phyloP scores from a whole-genome alignment of 2,113 vertebrate genomes.

The Solenodon paradoxus region DNA sequence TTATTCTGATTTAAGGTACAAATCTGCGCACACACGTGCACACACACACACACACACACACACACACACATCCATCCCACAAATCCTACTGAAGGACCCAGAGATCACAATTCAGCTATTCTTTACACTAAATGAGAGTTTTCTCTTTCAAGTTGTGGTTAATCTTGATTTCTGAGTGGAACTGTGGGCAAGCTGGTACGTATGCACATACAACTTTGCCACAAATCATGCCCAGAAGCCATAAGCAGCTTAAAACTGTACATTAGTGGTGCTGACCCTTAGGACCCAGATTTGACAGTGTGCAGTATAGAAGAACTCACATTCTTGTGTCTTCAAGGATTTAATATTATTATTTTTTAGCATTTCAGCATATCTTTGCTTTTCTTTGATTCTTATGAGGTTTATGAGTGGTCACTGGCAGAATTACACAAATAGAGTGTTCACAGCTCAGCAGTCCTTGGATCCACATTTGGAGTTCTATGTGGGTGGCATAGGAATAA shows the following conservation, averaged over 20 bases:
- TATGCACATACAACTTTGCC: neutral
- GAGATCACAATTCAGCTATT: slow-evolving; percentile 44
- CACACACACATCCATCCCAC: neutral
- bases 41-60: neutral
- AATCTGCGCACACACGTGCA: rapidly evolving
- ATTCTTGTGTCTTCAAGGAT: slow-evolving; percentile 36
- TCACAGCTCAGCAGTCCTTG: slow-evolving; percentile 84
- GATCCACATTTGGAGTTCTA: slow-evolving; percentile 84
- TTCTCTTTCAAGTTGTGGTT: slow-evolving; percentile 30
- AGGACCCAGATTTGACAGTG: neutral
- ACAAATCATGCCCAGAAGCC: slow-evolving; percentile 4
- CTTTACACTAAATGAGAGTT: slow-evolving; percentile 41
- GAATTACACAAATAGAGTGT: slow-evolving; percentile 84
- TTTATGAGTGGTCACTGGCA: slow-evolving; percentile 85
- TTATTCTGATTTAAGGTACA: neutral
- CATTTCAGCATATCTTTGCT: slow-evolving; percentile 80
- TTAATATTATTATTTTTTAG: neutral
- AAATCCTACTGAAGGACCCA: neutral
- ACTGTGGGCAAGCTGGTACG: neutral
- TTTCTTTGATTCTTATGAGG: slow-evolving; percentile 87
- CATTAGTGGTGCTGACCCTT: slow-evolving; percentile 30
- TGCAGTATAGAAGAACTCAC: slow-evolving; percentile 4
- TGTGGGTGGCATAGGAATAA: slow-evolving; percentile 85
- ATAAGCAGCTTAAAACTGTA: neutral
- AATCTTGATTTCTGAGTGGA: slow-evolving; percentile 1